Conservation (phyloP, 2,113 vertebrate species). For the Mus spicilegus region DNA sequence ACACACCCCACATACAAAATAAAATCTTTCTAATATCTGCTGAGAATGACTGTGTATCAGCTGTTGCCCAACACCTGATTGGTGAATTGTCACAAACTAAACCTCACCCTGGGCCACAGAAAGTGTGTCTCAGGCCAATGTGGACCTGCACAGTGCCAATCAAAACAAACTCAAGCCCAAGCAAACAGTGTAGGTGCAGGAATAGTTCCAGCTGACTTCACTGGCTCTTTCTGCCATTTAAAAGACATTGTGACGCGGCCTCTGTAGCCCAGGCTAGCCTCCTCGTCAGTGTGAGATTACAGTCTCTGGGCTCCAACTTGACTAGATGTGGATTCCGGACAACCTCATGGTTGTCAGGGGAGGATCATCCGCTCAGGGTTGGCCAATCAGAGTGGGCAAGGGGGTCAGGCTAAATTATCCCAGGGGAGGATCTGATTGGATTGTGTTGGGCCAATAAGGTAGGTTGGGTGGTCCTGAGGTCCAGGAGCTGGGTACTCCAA, state of each 20-base stretch:
- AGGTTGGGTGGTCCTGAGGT: neutral
- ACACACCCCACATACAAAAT: neutral
- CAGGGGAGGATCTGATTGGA: neutral
- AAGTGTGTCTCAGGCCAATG: neutral
- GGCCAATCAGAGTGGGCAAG: neutral
- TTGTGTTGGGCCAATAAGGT: neutral
- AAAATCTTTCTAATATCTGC: neutral
- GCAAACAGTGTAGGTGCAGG: neutral
- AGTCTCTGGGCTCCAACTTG: neutral
- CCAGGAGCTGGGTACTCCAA: neutral
- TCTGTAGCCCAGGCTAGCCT: neutral
- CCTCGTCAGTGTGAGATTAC: neutral
- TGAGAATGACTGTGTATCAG: neutral
- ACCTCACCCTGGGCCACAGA: neutral
- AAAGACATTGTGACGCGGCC: neutral
- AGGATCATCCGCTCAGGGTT: neutral
- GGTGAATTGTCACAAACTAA: neutral
- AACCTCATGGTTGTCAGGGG: neutral
- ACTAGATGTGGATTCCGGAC: neutral
- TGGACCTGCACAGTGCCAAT: neutral
- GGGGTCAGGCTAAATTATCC: neutral
- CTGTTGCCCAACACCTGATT: neutral
- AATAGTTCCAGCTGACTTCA: too few relatives aligned
- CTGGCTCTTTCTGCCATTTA: too few relatives aligned
- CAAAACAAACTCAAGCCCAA: neutral